A percentile compares a stretch with the other conserved stretches of the same genome.
These are phyloP conservation scores for Parochlus steinenii DNA, from an alignment of 2,888 invertebrate genomes.

Conservation along the genomic window DNA sequence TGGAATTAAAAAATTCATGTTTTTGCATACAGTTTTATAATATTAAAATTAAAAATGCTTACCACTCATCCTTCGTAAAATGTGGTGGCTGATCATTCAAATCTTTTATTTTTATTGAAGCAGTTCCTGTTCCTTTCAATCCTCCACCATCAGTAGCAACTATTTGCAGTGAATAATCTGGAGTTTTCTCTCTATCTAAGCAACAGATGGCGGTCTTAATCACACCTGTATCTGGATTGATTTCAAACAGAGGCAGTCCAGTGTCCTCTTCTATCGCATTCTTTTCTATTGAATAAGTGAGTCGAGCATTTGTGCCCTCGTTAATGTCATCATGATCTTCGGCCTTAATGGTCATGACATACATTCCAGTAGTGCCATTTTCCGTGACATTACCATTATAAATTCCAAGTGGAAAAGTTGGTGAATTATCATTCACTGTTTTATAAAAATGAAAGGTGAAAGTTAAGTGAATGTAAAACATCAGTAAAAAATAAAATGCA, in stretches of 20 bases:
- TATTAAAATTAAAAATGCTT: too few relatives aligned
- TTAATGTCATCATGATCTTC: conserved; percentile 38
- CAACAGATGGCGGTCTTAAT: conserved; percentile 33
- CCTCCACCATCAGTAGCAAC: conserved; percentile 34
- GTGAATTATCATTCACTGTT: conserved; percentile 39
- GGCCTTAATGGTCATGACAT: conserved; percentile 39
- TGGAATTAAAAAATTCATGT: too few relatives aligned
- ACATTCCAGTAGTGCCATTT: conserved; percentile 34
- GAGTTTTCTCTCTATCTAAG: conserved; percentile 33
- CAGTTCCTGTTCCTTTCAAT: conserved; percentile 35
- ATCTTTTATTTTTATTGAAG: conserved; percentile 35
- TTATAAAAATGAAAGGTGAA: conserved; percentile 16
- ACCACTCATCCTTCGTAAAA: conserved; percentile 33
- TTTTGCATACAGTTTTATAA: too few relatives aligned
- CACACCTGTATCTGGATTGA: conserved; percentile 35
- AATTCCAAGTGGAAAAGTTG: conserved; percentile 32
- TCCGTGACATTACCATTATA: conserved; percentile 35
- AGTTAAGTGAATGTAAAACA: too few relatives aligned
- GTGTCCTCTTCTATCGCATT: conserved; percentile 37
- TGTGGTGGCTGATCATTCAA: conserved; percentile 41
- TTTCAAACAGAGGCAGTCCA: conserved; percentile 35
- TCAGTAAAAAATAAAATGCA: too few relatives aligned
- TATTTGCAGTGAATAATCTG: conserved; percentile 34
- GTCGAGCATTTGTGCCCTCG: conserved; percentile 37
- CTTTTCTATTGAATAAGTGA: conserved; percentile 37